Base-by-base conservation (phyloP, 2,888 invertebrate species). In the Cylindroiulus punctatus region DNA sequence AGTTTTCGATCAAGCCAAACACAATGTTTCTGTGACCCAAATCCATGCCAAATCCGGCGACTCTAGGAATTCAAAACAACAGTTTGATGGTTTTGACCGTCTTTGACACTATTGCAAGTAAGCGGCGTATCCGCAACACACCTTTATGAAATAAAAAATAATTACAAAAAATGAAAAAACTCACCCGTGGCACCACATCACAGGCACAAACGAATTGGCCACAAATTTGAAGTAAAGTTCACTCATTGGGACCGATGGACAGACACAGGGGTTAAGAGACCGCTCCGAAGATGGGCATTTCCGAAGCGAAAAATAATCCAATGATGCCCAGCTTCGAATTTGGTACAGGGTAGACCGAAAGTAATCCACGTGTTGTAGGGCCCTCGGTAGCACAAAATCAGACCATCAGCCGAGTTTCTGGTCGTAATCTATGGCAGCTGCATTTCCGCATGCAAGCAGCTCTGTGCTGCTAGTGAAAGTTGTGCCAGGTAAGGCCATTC, bases 161-260 rank as follows among this genome's bases (percentile, higher is more conserved):
- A 5, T 8, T 12, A 14, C 22, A 22, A 22, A 4, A 4, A 10
- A 57, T 0, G 17, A 57, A 57, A 10, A 4, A 57, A 57, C 86
- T 84, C 85, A 86, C 86, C 86, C 76, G 36, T 86, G 86, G 30
- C 86, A 86, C 84, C 84, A 86, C 86, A 86, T 86, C n/a, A 86
- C 65, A 26, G 86, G 86, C 36, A 86, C 86, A 85, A 84, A 86
- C 44, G 86, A 84, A 85, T 86, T 86, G 84, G 86, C 86, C 76
- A 86, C 65, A 22, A 86, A 65, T 47, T 85, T 84, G 76, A 83
- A 83, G 47, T 86, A 86, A 12, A 86, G 47, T 36, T 86, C 86
- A 81, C 81, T 86, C 86, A 85, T 85, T 65, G 22, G 57, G 42
- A 57, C 40, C n/a, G 82, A 40, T 32, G 40, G 14, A 82, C 22